A percentile compares a stretch with the other conserved stretches of the same genome.
phyloP scores from a whole-genome alignment of 2,888 invertebrate species.

The Ligdia adustata region DNA sequence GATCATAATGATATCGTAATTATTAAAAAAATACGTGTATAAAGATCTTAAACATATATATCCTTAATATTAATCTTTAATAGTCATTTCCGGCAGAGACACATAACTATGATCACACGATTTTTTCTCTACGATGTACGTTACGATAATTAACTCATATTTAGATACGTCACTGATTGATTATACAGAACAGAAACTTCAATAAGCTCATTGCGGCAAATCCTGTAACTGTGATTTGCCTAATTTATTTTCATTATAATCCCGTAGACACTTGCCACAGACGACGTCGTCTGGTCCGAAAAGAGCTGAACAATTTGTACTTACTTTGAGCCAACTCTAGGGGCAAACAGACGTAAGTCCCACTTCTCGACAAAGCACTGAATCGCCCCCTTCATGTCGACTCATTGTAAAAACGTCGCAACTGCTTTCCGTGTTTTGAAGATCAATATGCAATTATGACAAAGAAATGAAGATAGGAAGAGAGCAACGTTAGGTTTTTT shows the following conservation, averaged over 20 bases:
- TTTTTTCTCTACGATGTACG: too few species aligned
- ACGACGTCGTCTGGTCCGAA: slow-evolving; percentile 16
- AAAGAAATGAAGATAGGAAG: neutral
- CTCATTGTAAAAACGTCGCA: slow-evolving; percentile 54
- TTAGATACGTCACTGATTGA: too few species aligned
- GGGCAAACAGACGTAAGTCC: slow-evolving; percentile 57
- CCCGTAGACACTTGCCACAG: neutral
- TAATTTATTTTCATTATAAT: neutral
- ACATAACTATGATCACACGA: too few species aligned
- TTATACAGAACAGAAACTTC: too few species aligned
- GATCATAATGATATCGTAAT: too few species aligned
- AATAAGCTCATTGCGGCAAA: too few species aligned
- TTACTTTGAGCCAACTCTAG: slow-evolving; percentile 46
- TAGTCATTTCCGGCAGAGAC: too few species aligned
- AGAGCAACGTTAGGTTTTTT: neutral
- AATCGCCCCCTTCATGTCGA: slow-evolving; percentile 55
- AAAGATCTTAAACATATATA: too few species aligned
- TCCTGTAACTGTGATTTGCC: too few species aligned
- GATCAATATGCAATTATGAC: neutral
- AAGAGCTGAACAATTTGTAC: slow-evolving; percentile 30
- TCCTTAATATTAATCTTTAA: too few species aligned
- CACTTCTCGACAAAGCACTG: slow-evolving; percentile 67
- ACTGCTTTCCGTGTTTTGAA: slow-evolving; percentile 35
- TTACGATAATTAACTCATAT: too few species aligned
- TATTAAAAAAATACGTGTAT: too few species aligned